phyloP scores from a whole-genome alignment of 2,113 vertebrate species.

The Laticauda colubrina region DNA sequence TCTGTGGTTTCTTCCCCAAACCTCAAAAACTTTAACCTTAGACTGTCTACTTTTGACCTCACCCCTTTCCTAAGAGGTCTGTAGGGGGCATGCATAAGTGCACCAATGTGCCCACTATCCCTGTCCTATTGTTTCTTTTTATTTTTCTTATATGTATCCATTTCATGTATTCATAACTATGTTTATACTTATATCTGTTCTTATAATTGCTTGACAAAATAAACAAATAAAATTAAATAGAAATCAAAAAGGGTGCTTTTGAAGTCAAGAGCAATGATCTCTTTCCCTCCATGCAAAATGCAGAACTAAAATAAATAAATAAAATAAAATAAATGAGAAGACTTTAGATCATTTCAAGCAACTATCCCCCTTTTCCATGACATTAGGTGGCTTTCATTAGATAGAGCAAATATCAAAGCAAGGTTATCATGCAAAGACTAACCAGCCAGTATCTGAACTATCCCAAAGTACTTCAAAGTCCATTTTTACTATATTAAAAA shows the following conservation, averaged over 20 bases:
- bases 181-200: no score
- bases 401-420: not conserved
- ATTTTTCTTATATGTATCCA: no score
- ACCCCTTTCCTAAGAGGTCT: no score
- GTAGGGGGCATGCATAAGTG: no score
- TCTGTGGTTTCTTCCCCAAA: no score
- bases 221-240: conserved; percentile 56
- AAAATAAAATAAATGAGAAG: conserved; percentile 44
- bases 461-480: not conserved
- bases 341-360: not conserved
- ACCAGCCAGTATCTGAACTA: not conserved
- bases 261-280: conserved; percentile 72
- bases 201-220: no score
- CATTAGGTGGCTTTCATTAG: not conserved
- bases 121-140: no score
- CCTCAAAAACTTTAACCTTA: no score
- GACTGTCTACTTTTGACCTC: no score
- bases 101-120: no score
- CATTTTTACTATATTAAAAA: not conserved
- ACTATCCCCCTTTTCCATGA: not conserved
- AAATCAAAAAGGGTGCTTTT: conserved; percentile 72
- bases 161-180: no score
- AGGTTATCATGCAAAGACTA: not conserved
- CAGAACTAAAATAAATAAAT: conserved; percentile 44
- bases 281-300: conserved; percentile 59